phyloP scores from a whole-genome alignment of 2,797 vertebrate species.

The Phoxinus dragarum region DNA sequence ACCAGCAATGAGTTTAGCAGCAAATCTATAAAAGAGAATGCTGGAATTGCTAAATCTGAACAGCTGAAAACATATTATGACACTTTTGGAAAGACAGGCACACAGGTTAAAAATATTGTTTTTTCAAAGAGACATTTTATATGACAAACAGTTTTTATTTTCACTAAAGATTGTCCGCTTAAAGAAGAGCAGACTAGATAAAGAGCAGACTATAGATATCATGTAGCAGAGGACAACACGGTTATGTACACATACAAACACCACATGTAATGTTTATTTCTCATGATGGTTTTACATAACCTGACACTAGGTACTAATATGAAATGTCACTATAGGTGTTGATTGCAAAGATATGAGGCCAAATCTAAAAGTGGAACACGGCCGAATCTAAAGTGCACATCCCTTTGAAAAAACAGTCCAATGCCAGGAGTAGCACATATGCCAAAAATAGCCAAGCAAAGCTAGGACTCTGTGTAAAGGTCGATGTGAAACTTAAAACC shows the following conservation, averaged over 20 bases:
- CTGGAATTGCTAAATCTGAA: neutral
- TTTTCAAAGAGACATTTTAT: neutral
- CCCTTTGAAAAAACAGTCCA: conserved; percentile 72
- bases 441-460: conserved; percentile 77
- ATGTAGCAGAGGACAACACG: neutral
- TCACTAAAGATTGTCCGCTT: neutral
- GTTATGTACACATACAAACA: neutral
- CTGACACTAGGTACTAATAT: neutral
- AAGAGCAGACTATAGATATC: conserved; percentile 5
- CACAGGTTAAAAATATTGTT: neutral
- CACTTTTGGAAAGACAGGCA: neutral
- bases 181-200: neutral
- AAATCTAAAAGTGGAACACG: conserved; percentile 26
- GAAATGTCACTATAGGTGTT: neutral
- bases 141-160: neutral
- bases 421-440: conserved; percentile 54
- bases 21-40: conserved; percentile 82
- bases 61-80: neutral
- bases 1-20: conserved; percentile 93
- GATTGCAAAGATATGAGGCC: neutral
- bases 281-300: neutral
- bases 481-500: conserved; percentile 66
- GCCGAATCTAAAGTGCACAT: conserved; percentile 55
- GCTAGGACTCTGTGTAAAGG: conserved; percentile 80
- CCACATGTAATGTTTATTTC: neutral